A percentile compares a stretch with the other conserved stretches of the same genome.
Conservation (phyloP, 2,113 vertebrate genomes). For the Turnix velox region DNA sequence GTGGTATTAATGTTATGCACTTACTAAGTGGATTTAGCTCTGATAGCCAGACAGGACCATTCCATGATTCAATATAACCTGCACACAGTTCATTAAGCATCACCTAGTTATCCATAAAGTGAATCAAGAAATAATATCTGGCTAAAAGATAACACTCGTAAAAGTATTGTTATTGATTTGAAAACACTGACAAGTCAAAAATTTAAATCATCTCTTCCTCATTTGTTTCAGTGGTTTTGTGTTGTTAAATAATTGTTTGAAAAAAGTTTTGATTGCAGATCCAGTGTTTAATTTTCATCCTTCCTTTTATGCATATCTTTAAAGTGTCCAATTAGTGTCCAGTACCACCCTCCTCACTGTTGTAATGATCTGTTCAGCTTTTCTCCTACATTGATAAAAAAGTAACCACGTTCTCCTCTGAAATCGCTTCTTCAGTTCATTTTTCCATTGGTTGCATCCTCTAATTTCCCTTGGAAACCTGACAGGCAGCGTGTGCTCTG, state of each 20-base stretch:
- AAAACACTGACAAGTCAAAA: background rate
- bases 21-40: background rate
- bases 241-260: background rate
- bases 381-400: background rate
- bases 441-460: background rate
- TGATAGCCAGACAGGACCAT: background rate
- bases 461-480: background rate
- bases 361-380: background rate
- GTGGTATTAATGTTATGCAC: background rate
- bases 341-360: background rate
- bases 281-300: background rate
- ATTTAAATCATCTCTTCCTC: background rate
- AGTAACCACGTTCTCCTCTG: background rate
- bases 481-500: background rate
- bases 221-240: background rate
- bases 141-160: background rate
- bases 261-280: background rate
- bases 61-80: background rate
- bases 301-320: fast-evolving
- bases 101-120: background rate
- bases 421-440: background rate
- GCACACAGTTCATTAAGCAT: background rate
- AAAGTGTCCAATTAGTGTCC: background rate
- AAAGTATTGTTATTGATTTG: background rate
- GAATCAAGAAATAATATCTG: background rate